Evolutionary conservation across 1,140 invertebrate genomes (phyloP).

Genomic region (Cydia fagiglandana): DNA sequence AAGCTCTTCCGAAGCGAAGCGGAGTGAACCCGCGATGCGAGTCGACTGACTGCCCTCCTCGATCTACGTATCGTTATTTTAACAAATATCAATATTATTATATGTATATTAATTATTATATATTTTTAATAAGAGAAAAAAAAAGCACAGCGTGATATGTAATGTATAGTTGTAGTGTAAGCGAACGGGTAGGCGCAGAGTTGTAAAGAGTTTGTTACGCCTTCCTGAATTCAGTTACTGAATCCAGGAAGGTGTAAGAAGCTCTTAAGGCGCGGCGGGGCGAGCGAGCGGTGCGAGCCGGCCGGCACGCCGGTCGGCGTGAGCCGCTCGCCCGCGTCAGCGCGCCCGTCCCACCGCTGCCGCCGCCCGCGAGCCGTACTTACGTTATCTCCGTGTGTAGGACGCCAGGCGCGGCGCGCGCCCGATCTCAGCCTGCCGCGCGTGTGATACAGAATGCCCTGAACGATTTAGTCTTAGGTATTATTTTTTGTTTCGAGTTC

Average conservation of each 20-base stretch:
- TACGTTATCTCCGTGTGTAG: slow-evolving; percentile 44
- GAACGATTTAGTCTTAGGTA: slow-evolving; percentile 72
- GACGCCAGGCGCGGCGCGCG: slow-evolving; percentile 52
- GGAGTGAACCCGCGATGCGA: slow-evolving; percentile 64
- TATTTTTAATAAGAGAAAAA: slow-evolving; percentile 76
- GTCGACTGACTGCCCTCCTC: slow-evolving; percentile 73
- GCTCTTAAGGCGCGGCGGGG: neutral
- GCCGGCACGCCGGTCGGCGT: slow-evolving; percentile 20
- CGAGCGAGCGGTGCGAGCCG: slow-evolving; percentile 30
- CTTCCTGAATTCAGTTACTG: too few species aligned
- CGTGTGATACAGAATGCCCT: slow-evolving; percentile 65
- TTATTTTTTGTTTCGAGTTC: slow-evolving; percentile 76
- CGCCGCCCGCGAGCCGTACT: slow-evolving; percentile 51
- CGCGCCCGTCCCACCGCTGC: slow-evolving; percentile 57
- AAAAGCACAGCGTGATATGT: slow-evolving; percentile 78
- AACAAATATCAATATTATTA: slow-evolving; percentile 79
- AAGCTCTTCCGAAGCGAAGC: slow-evolving; percentile 89
- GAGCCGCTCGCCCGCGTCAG: slow-evolving; percentile 42
- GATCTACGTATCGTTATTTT: slow-evolving; percentile 77
- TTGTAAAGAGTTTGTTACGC: slow-evolving; percentile 29
- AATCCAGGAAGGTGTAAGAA: too few species aligned
- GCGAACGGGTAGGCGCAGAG: slow-evolving; percentile 52
- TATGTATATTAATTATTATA: slow-evolving; percentile 76
- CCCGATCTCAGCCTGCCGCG: slow-evolving; percentile 74
- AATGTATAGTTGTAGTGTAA: slow-evolving; percentile 75